Evolutionary conservation across 2,888 invertebrate genomes (phyloP), one percentile per base, ranked within the genome.

Genomic region (Malthinus seriepunctatus): DNA sequence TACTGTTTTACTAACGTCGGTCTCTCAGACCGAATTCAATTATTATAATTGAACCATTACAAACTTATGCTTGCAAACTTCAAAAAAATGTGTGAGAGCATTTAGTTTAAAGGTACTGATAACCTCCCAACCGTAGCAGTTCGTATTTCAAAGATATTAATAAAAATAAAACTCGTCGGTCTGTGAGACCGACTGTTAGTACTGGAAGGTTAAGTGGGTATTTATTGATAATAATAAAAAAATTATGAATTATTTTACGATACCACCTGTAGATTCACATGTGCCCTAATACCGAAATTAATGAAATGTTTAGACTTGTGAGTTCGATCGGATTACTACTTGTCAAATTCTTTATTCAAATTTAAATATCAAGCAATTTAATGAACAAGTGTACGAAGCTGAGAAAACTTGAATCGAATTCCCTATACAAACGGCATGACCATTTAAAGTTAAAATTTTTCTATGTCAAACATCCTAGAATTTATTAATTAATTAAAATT

Each of bases 281-380:
- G 23, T 23, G 23, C 23, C 23, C 23, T 23, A 23, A 23, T 23
- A 23, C 23, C 23, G 23, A 23, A 23, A 23, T 23, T 23, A 42
- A 33, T 23, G 34, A 51, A 42, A 32, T 15, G 51, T 51, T 39
- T 34, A 33, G 51, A 51, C 42, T 32, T 39, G 33, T 42, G 33
- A 33, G 14, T 12, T 47, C 47, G 35, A 23, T 42, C 33, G 42
- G 42, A 51, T 51, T 23, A 42, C 42, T 5, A 51, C 42, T 42
- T 51, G 51, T 51, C 51, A 32, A 32, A 33, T 33, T 33, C 11
- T 42, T 15, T 39, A 44, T 42, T 42, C 15, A 51, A 33, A 51
- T 51, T 42, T 51, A 51, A 51, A 51, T 33, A 51, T 51, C 51
- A 51, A 51, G 32, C 33, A 32, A 42, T 42, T 42, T 51, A 51